These are phyloP conservation scores for Lepidochitona cinerea DNA, from an alignment of 2,888 invertebrate genomes.

Conservation along the genomic window DNA sequence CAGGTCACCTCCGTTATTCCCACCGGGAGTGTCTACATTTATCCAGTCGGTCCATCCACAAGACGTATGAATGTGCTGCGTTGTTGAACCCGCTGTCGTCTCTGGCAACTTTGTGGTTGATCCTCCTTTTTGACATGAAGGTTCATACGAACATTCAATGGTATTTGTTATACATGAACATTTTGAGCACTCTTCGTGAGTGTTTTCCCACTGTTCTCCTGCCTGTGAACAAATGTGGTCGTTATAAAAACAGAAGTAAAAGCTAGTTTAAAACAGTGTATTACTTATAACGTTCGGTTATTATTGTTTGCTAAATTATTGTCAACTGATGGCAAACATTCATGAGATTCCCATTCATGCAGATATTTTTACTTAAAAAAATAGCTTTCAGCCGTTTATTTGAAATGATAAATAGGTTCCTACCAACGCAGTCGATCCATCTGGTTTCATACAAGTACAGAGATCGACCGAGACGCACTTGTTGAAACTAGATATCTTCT, in stretches of 20 bases:
- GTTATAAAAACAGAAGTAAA: too few relatives aligned
- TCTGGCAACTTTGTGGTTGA: conserved; percentile 22
- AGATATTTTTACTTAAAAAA: too few relatives aligned
- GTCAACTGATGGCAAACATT: too few relatives aligned
- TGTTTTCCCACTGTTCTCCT: conserved; percentile 75
- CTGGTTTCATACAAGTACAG: conserved; percentile 81
- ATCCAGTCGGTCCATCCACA: conserved; percentile 66
- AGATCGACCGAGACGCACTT: conserved; percentile 82
- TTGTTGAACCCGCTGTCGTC: conserved; percentile 6
- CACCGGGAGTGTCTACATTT: conserved; percentile 47
- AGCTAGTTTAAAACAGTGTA: too few relatives aligned
- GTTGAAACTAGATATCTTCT: conserved; percentile 25
- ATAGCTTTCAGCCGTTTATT: too few relatives aligned
- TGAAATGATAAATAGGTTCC: too few relatives aligned
- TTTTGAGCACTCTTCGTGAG: conserved; percentile 77
- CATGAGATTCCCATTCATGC: too few relatives aligned
- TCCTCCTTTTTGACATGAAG: conserved; percentile 11
- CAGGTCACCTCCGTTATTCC: conserved; percentile 45
- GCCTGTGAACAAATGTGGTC: conserved; percentile 76
- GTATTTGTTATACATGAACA: conserved; percentile 88
- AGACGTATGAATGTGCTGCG: conserved; percentile 33
- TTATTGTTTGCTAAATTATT: too few relatives aligned
- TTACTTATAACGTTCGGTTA: too few relatives aligned
- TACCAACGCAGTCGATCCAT: conserved; percentile 75
- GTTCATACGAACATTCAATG: conserved; percentile 75